Evolutionary conservation across 1,140 invertebrate genomes (phyloP), one percentile per base, ranked within the genome.

Genomic region (Hycleus phaleratus): DNA sequence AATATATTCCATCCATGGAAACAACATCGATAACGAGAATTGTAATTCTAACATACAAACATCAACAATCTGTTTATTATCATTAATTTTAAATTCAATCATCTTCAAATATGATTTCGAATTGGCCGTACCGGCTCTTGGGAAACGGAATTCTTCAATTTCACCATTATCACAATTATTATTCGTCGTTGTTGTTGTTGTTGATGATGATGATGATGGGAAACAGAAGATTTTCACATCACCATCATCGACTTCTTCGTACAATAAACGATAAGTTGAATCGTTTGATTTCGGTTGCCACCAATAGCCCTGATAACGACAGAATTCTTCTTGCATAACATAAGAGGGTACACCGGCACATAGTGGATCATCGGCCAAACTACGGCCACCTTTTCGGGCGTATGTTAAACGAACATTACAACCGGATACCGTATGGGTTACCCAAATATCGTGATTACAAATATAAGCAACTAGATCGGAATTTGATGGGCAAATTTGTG

Each of bases 311-410:
- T 88, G 90, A 73, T 94, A 98, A 32, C 96, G 82, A 56, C 87
- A 91, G 77, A 98, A 98, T 77, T 98, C 96, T 78, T 99, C 96
- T 78, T 98, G 95, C 74, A 96, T 95, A 0, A 98, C 93, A 76
- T 97, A 98, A 6, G 93, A 95, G 0, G 96, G 94, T 26, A 93
- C 86, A 1, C 95, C 96, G 2, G 93, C 91, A 69, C 87, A 91
- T 0, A 90, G 70, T 1, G 91, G 91, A 76, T 96, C 91, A 64
- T 93, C 88, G 1, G 82, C 77, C 60, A 93, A 77, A 65, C 79
- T 85, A 65, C 74, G 74, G 46, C 82, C 78, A 64, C 89, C 90
- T 76, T 86, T 88, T 64, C 88, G 87, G 0, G 89, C 86, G 74
- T 86, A 89, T 4, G 93, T 96, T 4, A 96, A 76, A 64, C 91